Evolutionary conservation across 2,888 invertebrate species (phyloP), one percentile per base, ranked within the genome.

Genomic region (Esperia sulphurella): DNA sequence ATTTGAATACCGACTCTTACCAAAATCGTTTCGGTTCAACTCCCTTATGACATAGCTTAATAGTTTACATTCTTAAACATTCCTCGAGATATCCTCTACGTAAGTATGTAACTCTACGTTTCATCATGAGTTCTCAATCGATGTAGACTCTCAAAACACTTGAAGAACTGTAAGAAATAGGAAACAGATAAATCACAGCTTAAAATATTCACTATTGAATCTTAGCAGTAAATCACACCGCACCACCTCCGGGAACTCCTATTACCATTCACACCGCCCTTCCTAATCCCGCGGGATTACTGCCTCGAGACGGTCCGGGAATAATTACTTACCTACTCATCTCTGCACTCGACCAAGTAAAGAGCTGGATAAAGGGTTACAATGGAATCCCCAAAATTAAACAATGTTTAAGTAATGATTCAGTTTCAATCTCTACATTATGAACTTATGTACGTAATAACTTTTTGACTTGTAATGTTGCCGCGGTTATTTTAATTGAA

Each of bases 131-230:
- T 21, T 21, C 21, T 5, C 21, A 21, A 21, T 21, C n/a, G 21
- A 21, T 21, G 21, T n/a, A n/a, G 5, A 21, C 21, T 21, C 2
- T 21, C 21, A 21, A 21, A 35, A 51, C 48, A 46, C 45, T 42
- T 52, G 44, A 61, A 69, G 63, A 63, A 70, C 58, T 69, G 63
- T 51, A 64, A 68, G 68, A 65, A 75, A 68, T 70, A 65, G 68
- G 63, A 68, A 59, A 59, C 65, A 65, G 74, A 84, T 86, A 85
- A 85, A 85, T 86, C 80, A 81, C 69, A 58, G 74, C 76, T 79
- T 88, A 83, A 87, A 87, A 85, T 87, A 87, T 88, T 89, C 88
- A 86, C 76, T 85, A 87, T 88, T 85, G 85, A 87, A 86, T 84
- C 80, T 83, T 80, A 79, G 84, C 83, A 77, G 84, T 87, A 89